Base-by-base conservation (phyloP, 2,888 invertebrate species). In the Argyresthia goedartella region DNA sequence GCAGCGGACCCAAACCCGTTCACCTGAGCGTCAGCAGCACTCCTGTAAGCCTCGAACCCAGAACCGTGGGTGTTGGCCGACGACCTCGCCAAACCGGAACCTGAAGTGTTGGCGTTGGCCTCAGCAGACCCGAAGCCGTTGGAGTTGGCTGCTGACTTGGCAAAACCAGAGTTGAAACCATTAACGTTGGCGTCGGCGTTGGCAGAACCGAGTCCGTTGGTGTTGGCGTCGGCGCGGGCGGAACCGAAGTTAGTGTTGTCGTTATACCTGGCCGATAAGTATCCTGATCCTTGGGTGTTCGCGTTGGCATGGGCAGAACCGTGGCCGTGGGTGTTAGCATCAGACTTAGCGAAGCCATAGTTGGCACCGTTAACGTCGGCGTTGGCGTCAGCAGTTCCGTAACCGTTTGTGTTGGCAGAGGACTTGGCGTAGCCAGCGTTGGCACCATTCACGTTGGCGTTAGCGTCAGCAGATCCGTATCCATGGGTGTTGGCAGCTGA, bases 1-100 rank as follows among this genome's bases (percentile, higher is more conserved):
- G 66, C 59, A n/a, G 79, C 80, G n/a, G 64, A 64, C 1, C 78
- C 76, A 39, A 54, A 59, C n/a, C 80, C 81, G 7, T 63, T 61
- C 25, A 72, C 62, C 39, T 70, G 68, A 1, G 76, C 73, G 55
- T 75, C 66, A 15, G 78, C 69, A 9, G 61, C 59, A 13, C 71
- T 66, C 52, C 67, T 69, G 35, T 68, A 60, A 15, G 68, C 69
- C 52, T 65, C 60, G 50, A 57, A 55, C 4, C 60, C 61, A 60
- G 59, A 13, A 57, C 48, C 52, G 11, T 48, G 16, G 1, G 35
- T 9, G 34, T 48, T 48, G 13, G 52, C 50, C 13, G 16, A 14
- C 0, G 53, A 45, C 35, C 43, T 52, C n/a, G 39, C 49, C 14
- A 42, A 13, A 34, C 50, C 50, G 34, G 43, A 43, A 8, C 35